phyloP scores from a whole-genome alignment of 2,113 vertebrate genomes.

The Lophotis ruficrista region DNA sequence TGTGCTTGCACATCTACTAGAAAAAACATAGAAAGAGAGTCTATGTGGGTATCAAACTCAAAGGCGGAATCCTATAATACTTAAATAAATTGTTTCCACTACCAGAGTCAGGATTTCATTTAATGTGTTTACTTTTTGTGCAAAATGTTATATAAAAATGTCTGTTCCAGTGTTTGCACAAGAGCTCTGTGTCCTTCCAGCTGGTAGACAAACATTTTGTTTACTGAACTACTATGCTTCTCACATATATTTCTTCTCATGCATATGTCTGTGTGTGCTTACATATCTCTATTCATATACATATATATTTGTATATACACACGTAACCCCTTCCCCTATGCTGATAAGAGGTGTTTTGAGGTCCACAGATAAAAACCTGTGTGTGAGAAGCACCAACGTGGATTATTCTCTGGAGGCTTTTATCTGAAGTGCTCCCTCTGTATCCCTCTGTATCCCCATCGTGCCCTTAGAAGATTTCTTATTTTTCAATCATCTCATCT shows the following conservation, averaged over 20 bases:
- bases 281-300: background rate
- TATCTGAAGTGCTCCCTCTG: background rate
- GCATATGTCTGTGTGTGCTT: background rate
- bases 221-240: background rate
- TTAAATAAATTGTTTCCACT: background rate
- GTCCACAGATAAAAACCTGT: background rate
- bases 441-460: background rate
- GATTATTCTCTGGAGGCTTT: background rate
- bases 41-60: background rate
- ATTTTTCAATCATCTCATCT: background rate
- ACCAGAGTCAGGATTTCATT: background rate
- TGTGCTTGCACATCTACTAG: background rate
- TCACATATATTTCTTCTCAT: background rate
- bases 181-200: background rate
- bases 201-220: background rate
- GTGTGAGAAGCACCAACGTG: background rate
- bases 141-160: background rate
- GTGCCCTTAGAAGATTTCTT: background rate
- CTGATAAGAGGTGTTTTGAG: background rate
- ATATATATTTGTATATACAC: background rate
- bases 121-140: background rate
- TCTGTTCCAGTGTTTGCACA: background rate
- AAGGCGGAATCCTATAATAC: background rate
- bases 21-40: background rate
- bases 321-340: rapidly evolving